Percentiles rank a stretch among this genome's conserved stretches.
Conservation (phyloP, 2,888 invertebrate species). For the Melinaea menophilus region DNA sequence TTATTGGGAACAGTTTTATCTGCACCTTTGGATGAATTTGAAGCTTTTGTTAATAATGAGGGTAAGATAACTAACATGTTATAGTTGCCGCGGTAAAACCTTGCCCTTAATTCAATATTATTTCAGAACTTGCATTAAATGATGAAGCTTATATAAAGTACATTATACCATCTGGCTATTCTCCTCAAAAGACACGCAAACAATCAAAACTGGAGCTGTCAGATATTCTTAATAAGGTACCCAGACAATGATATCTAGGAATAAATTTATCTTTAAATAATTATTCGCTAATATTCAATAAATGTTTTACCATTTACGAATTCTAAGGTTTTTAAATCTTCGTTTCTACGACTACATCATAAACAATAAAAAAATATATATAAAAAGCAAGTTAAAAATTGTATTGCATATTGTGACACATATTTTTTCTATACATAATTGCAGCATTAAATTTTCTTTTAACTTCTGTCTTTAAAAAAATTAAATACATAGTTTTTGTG, state of each 20-base stretch:
- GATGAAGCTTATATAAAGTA: slow-evolving; percentile 43
- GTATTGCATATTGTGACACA: too few species aligned
- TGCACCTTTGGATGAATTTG: slow-evolving; percentile 52
- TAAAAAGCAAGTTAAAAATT: too few species aligned
- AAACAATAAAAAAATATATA: too few species aligned
- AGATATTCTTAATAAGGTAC: slow-evolving; percentile 38
- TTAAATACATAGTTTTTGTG: too few species aligned
- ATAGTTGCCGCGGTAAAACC: not conserved
- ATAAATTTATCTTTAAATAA: slow-evolving; percentile 1
- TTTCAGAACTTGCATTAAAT: slow-evolving; percentile 36
- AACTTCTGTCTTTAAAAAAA: too few species aligned
- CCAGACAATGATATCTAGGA: not conserved
- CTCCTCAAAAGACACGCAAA: slow-evolving; percentile 39
- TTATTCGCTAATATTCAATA: not conserved
- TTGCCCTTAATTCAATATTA: slow-evolving; percentile 26
- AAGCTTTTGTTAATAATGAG: slow-evolving; percentile 47
- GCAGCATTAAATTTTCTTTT: too few species aligned
- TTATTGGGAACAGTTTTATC: slow-evolving; percentile 43
- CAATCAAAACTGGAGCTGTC: slow-evolving; percentile 30
- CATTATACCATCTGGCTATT: slow-evolving; percentile 45
- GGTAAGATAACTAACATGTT: slow-evolving; percentile 39
- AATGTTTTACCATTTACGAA: not conserved
- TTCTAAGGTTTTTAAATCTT: too few species aligned
- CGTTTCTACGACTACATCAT: too few species aligned
- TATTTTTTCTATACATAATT: too few species aligned